Conservation (phyloP, 2,888 invertebrate species). For the Drosophila imparisetae region DNA sequence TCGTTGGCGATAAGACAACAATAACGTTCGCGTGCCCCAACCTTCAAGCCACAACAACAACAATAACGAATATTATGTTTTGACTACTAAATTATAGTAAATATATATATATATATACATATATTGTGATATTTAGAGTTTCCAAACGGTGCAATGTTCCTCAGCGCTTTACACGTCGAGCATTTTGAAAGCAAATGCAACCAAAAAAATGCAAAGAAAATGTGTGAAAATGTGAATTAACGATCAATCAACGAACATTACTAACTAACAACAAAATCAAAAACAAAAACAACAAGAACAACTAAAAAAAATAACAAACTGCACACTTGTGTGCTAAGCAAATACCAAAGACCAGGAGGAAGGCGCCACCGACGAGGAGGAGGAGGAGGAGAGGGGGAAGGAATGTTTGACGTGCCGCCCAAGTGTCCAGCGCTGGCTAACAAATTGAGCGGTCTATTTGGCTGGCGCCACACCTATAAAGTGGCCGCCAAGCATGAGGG, state of each 20-base stretch:
- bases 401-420: conserved; percentile 88
- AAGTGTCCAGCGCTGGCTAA: conserved; percentile 91
- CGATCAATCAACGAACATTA: conserved; percentile 9
- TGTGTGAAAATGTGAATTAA: conserved; percentile 29
- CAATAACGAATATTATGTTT: conserved; percentile 4
- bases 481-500: conserved; percentile 91
- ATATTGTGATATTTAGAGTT: conserved; percentile 7
- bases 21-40: conserved; percentile 22
- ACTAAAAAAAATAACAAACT: not conserved
- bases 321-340: conserved; percentile 11
- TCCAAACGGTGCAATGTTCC: conserved; percentile 33
- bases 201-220: not conserved
- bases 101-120: conserved; percentile 12
- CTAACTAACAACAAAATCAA: conserved; percentile 19
- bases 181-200: conserved; percentile 11
- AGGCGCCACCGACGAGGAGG: not conserved
- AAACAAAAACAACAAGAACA: not conserved
- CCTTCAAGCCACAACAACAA: conserved; percentile 5
- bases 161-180: conserved; percentile 8
- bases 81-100: conserved; percentile 5
- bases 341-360: conserved; percentile 21
- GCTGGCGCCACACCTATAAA: conserved; percentile 92
- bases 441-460: conserved; percentile 90
- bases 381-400: conserved; percentile 6
- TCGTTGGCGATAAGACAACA: conserved; percentile 53